Evolutionary conservation across 2,797 vertebrate species (phyloP).

Genomic region (Sciaenops ocellatus): DNA sequence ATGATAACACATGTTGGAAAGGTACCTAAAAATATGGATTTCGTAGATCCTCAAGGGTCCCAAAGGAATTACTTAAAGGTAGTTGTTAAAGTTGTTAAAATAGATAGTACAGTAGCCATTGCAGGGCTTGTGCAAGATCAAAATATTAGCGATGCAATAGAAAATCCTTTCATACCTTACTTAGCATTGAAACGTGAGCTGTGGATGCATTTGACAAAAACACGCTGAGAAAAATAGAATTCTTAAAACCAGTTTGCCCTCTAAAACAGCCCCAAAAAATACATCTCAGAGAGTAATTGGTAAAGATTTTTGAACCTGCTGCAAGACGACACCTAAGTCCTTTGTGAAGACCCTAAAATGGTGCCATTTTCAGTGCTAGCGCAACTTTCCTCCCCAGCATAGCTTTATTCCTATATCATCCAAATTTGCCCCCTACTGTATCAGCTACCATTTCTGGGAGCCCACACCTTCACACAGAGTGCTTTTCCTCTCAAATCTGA

Average conservation of each 20-base stretch:
- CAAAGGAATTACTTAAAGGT: background rate
- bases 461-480: constrained; percentile 33
- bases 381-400: constrained; percentile 34
- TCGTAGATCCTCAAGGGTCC: background rate
- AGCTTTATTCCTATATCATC: constrained; percentile 46
- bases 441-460: constrained; percentile 32
- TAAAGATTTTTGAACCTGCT: constrained; percentile 36
- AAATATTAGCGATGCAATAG: constrained; percentile 9
- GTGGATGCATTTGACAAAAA: constrained; percentile 18
- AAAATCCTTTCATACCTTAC: constrained; percentile 13
- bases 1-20: constrained; percentile 14
- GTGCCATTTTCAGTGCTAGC: constrained; percentile 26
- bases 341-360: constrained; percentile 24
- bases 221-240: constrained; percentile 8
- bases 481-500: constrained; percentile 53
- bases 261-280: constrained; percentile 22
- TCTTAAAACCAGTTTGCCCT: constrained; percentile 31
- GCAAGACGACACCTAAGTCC: constrained; percentile 29
- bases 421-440: constrained; percentile 31
- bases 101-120: constrained; percentile 9
- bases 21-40: constrained; percentile 21
- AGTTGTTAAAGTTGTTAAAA: constrained; percentile 4
- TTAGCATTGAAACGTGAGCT: constrained; percentile 9
- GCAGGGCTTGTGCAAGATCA: background rate
- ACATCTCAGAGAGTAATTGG: constrained; percentile 25